phyloP scores from a whole-genome alignment of 2,888 invertebrate genomes.

The Azorinus chamasolen region DNA sequence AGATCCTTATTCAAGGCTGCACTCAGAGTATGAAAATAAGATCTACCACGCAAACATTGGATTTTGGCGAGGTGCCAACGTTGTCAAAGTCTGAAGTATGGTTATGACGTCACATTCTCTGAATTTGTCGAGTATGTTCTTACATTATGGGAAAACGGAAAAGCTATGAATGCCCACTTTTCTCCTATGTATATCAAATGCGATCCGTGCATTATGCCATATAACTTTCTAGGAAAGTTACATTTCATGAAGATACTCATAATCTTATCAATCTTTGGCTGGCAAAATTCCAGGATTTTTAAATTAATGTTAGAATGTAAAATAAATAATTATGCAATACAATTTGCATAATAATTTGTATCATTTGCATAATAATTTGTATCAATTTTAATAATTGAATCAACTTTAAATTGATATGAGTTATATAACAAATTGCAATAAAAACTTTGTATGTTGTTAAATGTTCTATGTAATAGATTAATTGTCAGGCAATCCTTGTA shows the following conservation, averaged over 20 bases:
- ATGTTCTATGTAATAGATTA: no score
- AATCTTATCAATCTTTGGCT: constrained; percentile 58
- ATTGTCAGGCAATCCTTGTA: no score
- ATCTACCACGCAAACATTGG: constrained; percentile 69
- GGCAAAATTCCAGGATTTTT: constrained; percentile 44
- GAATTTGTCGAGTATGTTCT: constrained; percentile 72
- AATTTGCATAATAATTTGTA: no score
- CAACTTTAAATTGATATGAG: no score
- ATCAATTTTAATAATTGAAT: no score
- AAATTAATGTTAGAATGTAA: no score
- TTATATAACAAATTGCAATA: no score
- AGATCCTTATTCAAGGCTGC: constrained; percentile 71
- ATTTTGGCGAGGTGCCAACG: constrained; percentile 70
- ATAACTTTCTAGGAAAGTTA: constrained; percentile 70
- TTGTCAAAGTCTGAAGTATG: constrained; percentile 61
- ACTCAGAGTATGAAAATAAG: constrained; percentile 77
- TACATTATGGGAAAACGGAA: constrained; percentile 23
- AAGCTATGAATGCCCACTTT: constrained; percentile 66
- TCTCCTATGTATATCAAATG: constrained; percentile 68
- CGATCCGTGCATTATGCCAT: constrained; percentile 67
- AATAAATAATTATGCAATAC: no score
- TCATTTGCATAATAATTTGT: no score
- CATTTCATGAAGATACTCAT: constrained; percentile 62
- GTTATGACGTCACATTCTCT: constrained; percentile 74
- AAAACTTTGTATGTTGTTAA: no score